These are phyloP conservation scores for Hypsopygia costalis DNA, from an alignment of 2,888 invertebrate species.

Conservation along the genomic window DNA sequence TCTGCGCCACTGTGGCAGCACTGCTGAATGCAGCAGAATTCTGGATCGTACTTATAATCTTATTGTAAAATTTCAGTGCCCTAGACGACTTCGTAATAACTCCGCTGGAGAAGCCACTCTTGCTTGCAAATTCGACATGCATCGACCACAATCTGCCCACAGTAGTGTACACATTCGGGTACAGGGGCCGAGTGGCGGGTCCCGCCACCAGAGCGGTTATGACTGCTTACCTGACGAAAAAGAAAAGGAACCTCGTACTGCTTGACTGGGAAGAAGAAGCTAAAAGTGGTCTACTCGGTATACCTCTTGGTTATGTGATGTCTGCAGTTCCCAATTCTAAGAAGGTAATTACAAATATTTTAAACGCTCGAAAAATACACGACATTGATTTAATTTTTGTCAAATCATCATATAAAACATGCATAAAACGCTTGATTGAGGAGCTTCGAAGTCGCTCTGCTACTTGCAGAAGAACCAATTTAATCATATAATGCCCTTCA, in stretches of 20 bases:
- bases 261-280: slow-evolving; percentile 72
- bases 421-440: too few species aligned
- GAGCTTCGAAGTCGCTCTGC: too few species aligned
- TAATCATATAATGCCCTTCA: too few species aligned
- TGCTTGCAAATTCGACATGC: slow-evolving; percentile 39
- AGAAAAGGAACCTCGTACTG: slow-evolving; percentile 60
- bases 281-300: slow-evolving; percentile 49
- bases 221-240: slow-evolving; percentile 48
- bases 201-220: slow-evolving; percentile 63
- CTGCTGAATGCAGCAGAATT: too few species aligned
- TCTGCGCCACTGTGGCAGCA: too few species aligned
- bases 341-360: too few species aligned
- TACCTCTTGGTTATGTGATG: slow-evolving; percentile 52
- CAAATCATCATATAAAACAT: too few species aligned
- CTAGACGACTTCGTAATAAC: slow-evolving; percentile 39
- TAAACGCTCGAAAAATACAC: too few species aligned
- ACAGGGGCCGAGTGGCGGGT: slow-evolving; percentile 47
- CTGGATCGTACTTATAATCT: too few species aligned
- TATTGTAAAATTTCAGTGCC: slow-evolving; percentile 32
- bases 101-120: slow-evolving; percentile 38
- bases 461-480: too few species aligned
- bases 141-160: slow-evolving; percentile 49
- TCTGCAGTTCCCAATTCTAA: slow-evolving; percentile 63
- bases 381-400: too few species aligned
- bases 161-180: slow-evolving; percentile 66